Percentiles rank a stretch among this genome's conserved stretches.
Evolutionary conservation across 2,888 invertebrate species (phyloP).

Genomic region (Meliscaeva auricollis): DNA sequence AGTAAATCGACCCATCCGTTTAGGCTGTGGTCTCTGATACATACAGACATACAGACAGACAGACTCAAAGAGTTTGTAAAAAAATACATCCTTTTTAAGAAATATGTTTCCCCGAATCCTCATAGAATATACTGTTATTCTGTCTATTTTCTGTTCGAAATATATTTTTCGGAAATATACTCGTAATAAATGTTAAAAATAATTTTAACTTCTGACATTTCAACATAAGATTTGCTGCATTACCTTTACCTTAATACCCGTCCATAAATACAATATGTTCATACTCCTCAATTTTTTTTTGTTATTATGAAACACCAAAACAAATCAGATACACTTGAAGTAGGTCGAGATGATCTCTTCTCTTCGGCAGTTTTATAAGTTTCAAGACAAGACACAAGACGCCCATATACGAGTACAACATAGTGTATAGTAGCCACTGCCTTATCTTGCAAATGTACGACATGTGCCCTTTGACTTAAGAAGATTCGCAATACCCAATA

Average conservation of each 20-base stretch:
- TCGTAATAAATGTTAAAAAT: too few relatives aligned
- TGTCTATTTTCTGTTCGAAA: too few relatives aligned
- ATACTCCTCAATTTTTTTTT: not conserved
- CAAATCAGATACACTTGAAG: conserved; percentile 34
- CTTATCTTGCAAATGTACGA: conserved; percentile 46
- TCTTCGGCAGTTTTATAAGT: not conserved
- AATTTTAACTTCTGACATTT: not conserved
- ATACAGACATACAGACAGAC: too few relatives aligned
- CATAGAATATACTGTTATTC: too few relatives aligned
- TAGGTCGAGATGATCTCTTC: conserved; percentile 39
- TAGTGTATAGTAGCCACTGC: not conserved
- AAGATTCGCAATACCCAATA: conserved; percentile 39
- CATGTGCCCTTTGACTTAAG: conserved; percentile 67
- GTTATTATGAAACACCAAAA: conserved; percentile 47
- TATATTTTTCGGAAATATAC: too few relatives aligned
- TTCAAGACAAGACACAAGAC: conserved; percentile 1
- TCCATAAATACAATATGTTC: not conserved
- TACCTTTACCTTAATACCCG: not conserved
- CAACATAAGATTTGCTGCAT: not conserved
- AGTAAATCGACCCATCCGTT: too few relatives aligned
- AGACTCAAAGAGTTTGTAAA: too few relatives aligned
- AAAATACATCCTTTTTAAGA: too few relatives aligned
- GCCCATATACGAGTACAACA: conserved; percentile 14
- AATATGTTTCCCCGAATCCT: too few relatives aligned
- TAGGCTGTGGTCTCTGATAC: too few relatives aligned